Evolutionary conservation across 2,888 invertebrate genomes (phyloP), one percentile per base, ranked within the genome.

Genomic region (Pheosia gnoma): DNA sequence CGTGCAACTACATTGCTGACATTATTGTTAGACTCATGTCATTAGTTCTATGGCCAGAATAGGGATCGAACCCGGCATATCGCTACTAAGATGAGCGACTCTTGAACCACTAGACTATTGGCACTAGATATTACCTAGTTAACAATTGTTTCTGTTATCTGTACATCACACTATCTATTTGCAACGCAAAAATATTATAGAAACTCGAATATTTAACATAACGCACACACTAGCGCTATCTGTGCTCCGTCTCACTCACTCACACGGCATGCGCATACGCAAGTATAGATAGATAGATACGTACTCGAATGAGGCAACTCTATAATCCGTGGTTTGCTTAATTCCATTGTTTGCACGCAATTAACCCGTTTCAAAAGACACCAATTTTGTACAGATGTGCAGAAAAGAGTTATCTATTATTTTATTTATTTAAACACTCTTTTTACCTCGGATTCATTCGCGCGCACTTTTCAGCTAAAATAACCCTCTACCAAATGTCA

Each of bases 321-420:
- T 73, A 74, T 78, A 79, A 75, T 67, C 70, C 62, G 71, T 73
- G 74, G 70, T 78, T 82, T 81, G 63, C 67, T 75, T 75, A 78
- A 82, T 84, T 73, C 80, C 66, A 62, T 63, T 87, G 80, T 88
- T 87, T 88, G 84, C 68, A 65, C 72, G 65, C 86, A 83, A 86
- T 86, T 85, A 88, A 85, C 87, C 85, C 80, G 82, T 72, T 84
- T 85, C 82, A 84, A 81, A 25, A 86, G 84, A 86, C 83, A 84
- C 86, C 80, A 82, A 82, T 85, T 83, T 69, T 60, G 80, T 81
- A 83, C 75, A 74, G 60, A 60, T 68, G 63, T 0, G 6, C 0
- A 58, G 47, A 77, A 52, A 80, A 79, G 67, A 70, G 63, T 13
- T 64, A 45, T 59, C 53, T 38, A 9, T 25, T 25, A 49, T 51